A percentile compares a stretch with the other conserved stretches of the same genome.
These are phyloP conservation scores for Amyelois transitella DNA, from an alignment of 1,140 invertebrate species.

Conservation along the genomic window DNA sequence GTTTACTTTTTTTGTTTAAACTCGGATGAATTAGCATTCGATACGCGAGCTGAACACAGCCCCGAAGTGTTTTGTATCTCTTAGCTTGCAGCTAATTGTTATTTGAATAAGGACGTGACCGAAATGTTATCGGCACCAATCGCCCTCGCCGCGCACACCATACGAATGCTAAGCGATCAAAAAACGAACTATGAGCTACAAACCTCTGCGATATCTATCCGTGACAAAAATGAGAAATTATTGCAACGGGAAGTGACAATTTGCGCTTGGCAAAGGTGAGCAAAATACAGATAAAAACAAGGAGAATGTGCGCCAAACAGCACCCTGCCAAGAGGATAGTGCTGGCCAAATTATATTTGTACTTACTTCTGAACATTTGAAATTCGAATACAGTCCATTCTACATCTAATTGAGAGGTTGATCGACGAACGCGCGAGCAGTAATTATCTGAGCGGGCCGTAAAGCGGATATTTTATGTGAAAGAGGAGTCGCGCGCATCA, in stretches of 20 bases:
- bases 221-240: conserved; percentile 11
- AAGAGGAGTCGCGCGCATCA: conserved; percentile 21
- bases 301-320: neutral
- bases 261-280: conserved; percentile 24
- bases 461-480: conserved; percentile 44
- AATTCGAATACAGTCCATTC: conserved; percentile 12
- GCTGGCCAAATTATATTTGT: neutral
- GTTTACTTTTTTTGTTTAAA: neutral
- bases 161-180: conserved; percentile 36
- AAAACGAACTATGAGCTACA: conserved; percentile 24
- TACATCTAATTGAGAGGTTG: conserved; percentile 41
- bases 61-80: conserved; percentile 12
- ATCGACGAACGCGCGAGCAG: conserved; percentile 3
- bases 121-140: conserved; percentile 15
- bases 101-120: conserved; percentile 49
- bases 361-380: conserved; percentile 2
- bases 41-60: conserved; percentile 5
- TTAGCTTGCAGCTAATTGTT: conserved; percentile 49
- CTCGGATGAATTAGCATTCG: neutral
- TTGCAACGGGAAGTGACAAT: conserved; percentile 25
- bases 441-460: conserved; percentile 38
- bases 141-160: conserved; percentile 21
- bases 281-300: conserved; percentile 24
- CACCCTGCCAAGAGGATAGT: conserved; percentile 20
- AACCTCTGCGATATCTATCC: conserved; percentile 11